Evolutionary conservation across 2,888 invertebrate species (phyloP).

Genomic region (Eretmocerus hayati): DNA sequence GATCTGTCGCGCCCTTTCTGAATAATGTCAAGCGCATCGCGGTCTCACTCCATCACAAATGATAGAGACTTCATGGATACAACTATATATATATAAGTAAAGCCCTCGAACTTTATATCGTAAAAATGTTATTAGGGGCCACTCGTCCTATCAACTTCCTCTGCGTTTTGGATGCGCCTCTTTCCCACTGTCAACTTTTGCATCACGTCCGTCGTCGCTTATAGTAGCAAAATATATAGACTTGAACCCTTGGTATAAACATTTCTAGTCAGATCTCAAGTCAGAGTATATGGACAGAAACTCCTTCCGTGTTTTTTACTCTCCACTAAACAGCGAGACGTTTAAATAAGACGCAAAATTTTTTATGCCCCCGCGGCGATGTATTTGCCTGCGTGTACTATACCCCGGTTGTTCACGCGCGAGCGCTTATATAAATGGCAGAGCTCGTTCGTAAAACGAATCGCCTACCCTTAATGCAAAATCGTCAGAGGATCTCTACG

Average conservation of each 20-base stretch:
- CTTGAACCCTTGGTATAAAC: too few species aligned
- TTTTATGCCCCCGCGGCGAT: slow-evolving; percentile 33
- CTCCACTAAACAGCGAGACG: slow-evolving; percentile 27
- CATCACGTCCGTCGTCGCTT: slow-evolving; percentile 1
- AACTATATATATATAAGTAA: too few species aligned
- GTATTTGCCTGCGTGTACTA: too few species aligned
- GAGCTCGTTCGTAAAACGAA: slow-evolving; percentile 30
- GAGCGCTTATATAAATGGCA: slow-evolving; percentile 21
- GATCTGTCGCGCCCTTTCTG: slow-evolving; percentile 19
- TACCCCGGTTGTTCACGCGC: too few species aligned
- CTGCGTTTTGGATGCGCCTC: background rate
- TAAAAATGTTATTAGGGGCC: slow-evolving; percentile 44
- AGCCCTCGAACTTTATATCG: slow-evolving; percentile 43
- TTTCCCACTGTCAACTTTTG: slow-evolving; percentile 15
- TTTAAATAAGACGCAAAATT: slow-evolving; percentile 44
- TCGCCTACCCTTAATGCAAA: slow-evolving; percentile 14
- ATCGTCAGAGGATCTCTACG: background rate
- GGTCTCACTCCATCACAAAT: slow-evolving; percentile 25
- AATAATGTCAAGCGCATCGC: slow-evolving; percentile 21
- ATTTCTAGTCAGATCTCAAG: too few species aligned
- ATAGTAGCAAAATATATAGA: too few species aligned
- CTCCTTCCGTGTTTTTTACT: too few species aligned
- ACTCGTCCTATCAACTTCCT: slow-evolving; percentile 12
- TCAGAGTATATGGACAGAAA: too few species aligned
- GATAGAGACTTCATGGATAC: too few species aligned